These are phyloP conservation scores for Nesidiocoris tenuis DNA, from an alignment of 2,888 invertebrate species.

Conservation along the genomic window DNA sequence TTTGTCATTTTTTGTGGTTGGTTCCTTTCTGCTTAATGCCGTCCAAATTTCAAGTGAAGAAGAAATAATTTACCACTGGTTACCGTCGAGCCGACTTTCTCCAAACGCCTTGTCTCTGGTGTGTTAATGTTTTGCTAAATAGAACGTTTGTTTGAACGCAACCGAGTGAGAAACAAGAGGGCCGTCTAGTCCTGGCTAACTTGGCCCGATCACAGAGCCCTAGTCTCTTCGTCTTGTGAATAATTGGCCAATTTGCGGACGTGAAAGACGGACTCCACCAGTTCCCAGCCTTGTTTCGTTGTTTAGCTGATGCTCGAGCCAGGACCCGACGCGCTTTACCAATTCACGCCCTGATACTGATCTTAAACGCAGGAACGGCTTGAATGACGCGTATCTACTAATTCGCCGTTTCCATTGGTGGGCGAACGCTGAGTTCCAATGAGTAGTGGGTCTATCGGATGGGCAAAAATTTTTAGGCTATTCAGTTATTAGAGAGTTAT, in stretches of 20 bases:
- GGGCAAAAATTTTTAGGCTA: no score
- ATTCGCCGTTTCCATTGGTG: no score
- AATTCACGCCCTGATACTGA: neutral
- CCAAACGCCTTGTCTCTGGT: no score
- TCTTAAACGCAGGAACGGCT: neutral
- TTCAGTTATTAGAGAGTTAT: no score
- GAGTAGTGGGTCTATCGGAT: no score
- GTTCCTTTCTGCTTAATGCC: no score
- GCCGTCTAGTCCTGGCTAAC: neutral
- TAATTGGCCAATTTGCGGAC: constrained; percentile 37
- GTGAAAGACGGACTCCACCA: constrained; percentile 33
- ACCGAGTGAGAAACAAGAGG: neutral
- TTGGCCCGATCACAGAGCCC: no score
- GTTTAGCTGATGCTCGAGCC: neutral
- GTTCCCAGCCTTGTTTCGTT: constrained; percentile 37
- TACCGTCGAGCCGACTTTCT: no score
- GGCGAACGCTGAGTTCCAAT: no score
- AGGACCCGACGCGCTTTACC: neutral
- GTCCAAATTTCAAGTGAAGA: neutral
- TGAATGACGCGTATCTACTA: neutral
- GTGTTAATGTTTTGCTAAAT: neutral
- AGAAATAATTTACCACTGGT: neutral
- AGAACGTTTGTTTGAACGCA: neutral
- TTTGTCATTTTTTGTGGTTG: no score
- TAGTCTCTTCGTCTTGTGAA: neutral